Evolutionary conservation across 1,140 invertebrate species (phyloP), one percentile per base, ranked within the genome.

Genomic region (Zelostemma sp.): DNA sequence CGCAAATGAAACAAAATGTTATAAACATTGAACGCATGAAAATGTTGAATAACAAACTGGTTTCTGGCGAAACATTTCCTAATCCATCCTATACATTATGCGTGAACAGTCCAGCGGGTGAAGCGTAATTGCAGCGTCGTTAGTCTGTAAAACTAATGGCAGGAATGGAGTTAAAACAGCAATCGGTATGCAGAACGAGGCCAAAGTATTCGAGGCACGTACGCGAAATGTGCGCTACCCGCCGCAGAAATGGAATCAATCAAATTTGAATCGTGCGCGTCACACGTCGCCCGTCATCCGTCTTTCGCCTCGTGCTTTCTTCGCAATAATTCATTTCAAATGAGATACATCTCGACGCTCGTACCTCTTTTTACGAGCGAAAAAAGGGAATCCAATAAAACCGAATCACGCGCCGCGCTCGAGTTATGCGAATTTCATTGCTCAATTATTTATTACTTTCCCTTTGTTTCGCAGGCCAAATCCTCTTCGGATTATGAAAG

Each of bases 201-300:
- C 43, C 16, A 38, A 68, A 70, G 33, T 51, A 70, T 72, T 73
- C 70, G 53, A 60, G 51, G 71, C 80, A 81, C 80, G 80, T 80
- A 74, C 54, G 60, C 67, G 73, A 81, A 80, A 80, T 80, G 73
- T 76, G 78, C 65, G 70, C 51, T 64, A 54, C 55, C 53, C 72
- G 58, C 17, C 63, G 67, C 46, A 56, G 64, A 74, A 75, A 75
- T 73, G 64, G 74, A 81, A 84, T 83, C 82, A 78, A 84, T 84
- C 82, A 84, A 84, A 83, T 80, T 67, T 73, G 75, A 83, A 81
- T 82, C 64, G 72, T 61, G 57, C 55, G 50, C 72, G 51, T 64
- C 59, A 68, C 60, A 63, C 68, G 73, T 65, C 21, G 54, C 18
- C 38, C 48, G 58, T 59, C 33, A 48, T 40, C 48, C 50, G 63